Conservation (phyloP, 2,113 vertebrate genomes). For the Panthera tigris region DNA sequence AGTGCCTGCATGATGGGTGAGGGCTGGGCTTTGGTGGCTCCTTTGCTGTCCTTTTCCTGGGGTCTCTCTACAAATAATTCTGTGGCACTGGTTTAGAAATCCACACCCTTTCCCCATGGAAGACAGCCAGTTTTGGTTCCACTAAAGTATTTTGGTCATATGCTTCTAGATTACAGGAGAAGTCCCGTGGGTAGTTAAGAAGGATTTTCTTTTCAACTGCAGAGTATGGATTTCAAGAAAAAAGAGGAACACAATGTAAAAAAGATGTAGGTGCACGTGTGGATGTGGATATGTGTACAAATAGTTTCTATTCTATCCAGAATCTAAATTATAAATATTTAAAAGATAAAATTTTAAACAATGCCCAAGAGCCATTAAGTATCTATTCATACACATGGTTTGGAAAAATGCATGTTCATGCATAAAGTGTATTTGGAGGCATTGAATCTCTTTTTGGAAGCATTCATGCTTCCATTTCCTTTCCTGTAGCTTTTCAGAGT, state of each 20-base stretch:
- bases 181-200: background rate
- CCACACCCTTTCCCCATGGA: background rate
- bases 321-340: conserved; percentile 20
- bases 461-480: background rate
- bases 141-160: background rate
- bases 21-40: background rate
- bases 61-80: background rate
- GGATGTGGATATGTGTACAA: background rate
- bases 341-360: conserved; percentile 10
- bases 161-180: background rate
- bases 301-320: background rate
- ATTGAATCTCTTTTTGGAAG: background rate
- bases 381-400: background rate
- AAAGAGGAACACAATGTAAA: background rate
- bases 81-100: background rate
- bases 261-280: background rate
- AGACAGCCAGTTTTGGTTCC: background rate
- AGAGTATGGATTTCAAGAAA: background rate
- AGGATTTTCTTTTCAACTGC: background rate
- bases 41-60: background rate
- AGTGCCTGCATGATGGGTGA: fast-evolving
- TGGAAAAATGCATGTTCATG: background rate
- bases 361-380: background rate
- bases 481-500: background rate
- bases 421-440: background rate